A percentile compares a stretch with the other conserved stretches of the same genome.
phyloP scores from a whole-genome alignment of 1,140 invertebrate species.

The Sarcophaga bullata region DNA sequence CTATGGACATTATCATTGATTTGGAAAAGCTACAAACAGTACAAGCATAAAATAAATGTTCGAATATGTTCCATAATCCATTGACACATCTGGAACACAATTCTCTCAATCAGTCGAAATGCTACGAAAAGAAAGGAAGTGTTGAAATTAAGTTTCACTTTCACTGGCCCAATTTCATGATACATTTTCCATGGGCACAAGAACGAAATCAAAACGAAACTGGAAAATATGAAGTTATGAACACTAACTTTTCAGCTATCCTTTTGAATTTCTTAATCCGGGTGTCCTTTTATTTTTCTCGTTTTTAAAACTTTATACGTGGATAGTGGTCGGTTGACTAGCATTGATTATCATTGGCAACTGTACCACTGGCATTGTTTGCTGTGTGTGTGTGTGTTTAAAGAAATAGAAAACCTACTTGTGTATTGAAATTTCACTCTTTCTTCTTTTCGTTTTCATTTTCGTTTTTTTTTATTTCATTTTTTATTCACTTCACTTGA shows the following conservation, averaged over 20 bases:
- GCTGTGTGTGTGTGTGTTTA: neutral
- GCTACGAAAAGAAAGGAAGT: too few relatives aligned
- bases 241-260: neutral
- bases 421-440: conserved; percentile 21
- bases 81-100: too few relatives aligned
- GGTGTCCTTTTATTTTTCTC: neutral
- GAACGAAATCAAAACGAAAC: neutral
- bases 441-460: neutral
- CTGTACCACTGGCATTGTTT: neutral
- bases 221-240: neutral
- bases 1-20: too few relatives aligned
- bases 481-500: neutral
- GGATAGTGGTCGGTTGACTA: neutral
- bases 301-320: conserved; percentile 21
- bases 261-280: conserved; percentile 23
- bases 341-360: neutral
- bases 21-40: too few relatives aligned
- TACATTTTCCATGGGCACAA: neutral
- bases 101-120: too few relatives aligned
- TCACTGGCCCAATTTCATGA: too few relatives aligned
- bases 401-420: neutral
- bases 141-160: too few relatives aligned
- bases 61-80: too few relatives aligned
- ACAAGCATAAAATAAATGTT: too few relatives aligned
- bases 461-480: neutral